These are phyloP conservation scores for Chrysemys picta DNA, from an alignment of 2,113 vertebrate species.

Conservation along the genomic window DNA sequence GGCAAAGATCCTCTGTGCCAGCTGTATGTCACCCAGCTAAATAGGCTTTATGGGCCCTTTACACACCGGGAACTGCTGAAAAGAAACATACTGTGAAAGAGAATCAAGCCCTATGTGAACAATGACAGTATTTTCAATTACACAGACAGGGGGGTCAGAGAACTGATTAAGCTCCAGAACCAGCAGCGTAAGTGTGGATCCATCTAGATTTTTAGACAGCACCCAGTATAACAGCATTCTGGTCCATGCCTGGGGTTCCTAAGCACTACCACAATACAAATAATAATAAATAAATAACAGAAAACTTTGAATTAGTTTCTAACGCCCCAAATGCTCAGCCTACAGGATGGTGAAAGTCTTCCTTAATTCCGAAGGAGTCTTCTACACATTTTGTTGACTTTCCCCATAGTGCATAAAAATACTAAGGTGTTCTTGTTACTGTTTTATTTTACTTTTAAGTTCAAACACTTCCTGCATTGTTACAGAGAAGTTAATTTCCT, in stretches of 20 bases:
- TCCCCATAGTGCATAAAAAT: background rate
- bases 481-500: slow-evolving; percentile 77
- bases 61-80: background rate
- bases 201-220: background rate
- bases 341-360: slow-evolving; percentile 16
- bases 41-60: background rate
- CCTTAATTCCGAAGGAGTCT: slow-evolving; percentile 43
- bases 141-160: background rate
- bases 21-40: background rate
- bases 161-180: background rate
- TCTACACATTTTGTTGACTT: background rate
- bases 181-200: background rate
- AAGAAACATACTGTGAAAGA: background rate
- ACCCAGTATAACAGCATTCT: background rate
- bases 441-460: slow-evolving; percentile 8
- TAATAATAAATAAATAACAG: slow-evolving; percentile 23
- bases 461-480: slow-evolving; percentile 20
- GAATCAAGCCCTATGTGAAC: background rate
- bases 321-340: background rate
- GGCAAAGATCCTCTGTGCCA: background rate
- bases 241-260: background rate
- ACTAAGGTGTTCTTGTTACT: background rate
- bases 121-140: background rate
- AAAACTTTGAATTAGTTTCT: slow-evolving; percentile 23
- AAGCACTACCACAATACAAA: background rate